phyloP scores from a whole-genome alignment of 2,888 invertebrate genomes.

The Perdita meconis region DNA sequence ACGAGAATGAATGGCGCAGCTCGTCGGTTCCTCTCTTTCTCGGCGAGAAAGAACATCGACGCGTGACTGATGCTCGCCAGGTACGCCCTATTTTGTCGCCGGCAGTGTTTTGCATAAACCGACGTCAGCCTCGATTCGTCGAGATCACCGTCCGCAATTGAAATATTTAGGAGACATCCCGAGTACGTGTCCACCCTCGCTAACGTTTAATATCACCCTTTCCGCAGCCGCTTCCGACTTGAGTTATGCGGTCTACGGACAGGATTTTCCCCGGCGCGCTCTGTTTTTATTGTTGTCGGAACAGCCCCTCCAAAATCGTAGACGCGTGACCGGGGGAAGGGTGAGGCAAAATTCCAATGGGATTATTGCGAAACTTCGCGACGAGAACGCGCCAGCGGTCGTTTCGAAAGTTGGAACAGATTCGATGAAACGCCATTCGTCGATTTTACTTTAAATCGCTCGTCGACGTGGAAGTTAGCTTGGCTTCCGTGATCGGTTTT shows the following conservation, averaged over 20 bases:
- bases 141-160: slow-evolving; percentile 25
- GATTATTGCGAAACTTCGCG: slow-evolving; percentile 49
- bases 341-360: background rate
- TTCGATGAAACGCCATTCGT: slow-evolving; percentile 20
- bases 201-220: slow-evolving; percentile 41
- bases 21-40: background rate
- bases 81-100: slow-evolving; percentile 41
- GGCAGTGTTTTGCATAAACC: slow-evolving; percentile 48
- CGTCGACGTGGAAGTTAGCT: background rate
- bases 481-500: slow-evolving; percentile 16
- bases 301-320: slow-evolving; percentile 15
- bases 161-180: slow-evolving; percentile 45
- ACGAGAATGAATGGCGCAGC: slow-evolving; percentile 57
- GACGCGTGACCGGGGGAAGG: background rate
- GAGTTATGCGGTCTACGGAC: slow-evolving; percentile 18
- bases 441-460: slow-evolving; percentile 43
- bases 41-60: slow-evolving; percentile 45
- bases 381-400: slow-evolving; percentile 8
- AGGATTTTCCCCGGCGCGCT: slow-evolving; percentile 1
- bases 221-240: background rate
- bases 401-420: slow-evolving; percentile 24
- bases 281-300: slow-evolving; percentile 13
- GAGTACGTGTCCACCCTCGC: slow-evolving; percentile 2
- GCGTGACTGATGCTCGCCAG: slow-evolving; percentile 43
- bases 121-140: slow-evolving; percentile 23